These are phyloP conservation scores for Bubo scandiacus DNA, from an alignment of 2,113 vertebrate species.

Conservation along the genomic window DNA sequence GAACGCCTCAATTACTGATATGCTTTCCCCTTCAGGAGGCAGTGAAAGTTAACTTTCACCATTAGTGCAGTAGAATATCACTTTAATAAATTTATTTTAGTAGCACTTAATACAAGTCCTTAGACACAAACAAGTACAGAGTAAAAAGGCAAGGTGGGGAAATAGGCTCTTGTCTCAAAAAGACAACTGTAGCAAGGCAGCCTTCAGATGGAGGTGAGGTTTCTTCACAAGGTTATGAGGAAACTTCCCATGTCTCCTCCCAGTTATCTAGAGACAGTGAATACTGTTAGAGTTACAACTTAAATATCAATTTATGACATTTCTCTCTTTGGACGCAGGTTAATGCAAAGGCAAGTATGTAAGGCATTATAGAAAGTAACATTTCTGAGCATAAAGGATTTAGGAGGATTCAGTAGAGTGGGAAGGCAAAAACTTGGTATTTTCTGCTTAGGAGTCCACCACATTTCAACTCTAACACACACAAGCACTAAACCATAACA, in stretches of 20 bases:
- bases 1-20: constrained; percentile 9
- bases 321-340: fast-evolving
- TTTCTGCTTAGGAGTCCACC: neutral
- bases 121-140: neutral
- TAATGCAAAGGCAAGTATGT: neutral
- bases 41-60: constrained; percentile 38
- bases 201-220: neutral
- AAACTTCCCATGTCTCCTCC: neutral
- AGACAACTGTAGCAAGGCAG: neutral
- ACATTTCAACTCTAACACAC: neutral
- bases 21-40: constrained; percentile 14
- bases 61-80: neutral
- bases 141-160: neutral
- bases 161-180: neutral
- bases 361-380: neutral
- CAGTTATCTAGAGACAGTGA: neutral
- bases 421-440: neutral
- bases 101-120: neutral
- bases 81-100: constrained; percentile 38
- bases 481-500: neutral
- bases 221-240: neutral
- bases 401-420: neutral
- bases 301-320: neutral
- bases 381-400: neutral
- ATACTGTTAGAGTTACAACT: neutral